These are phyloP conservation scores for Grus americana DNA, from an alignment of 2,113 vertebrate species.

Conservation along the genomic window DNA sequence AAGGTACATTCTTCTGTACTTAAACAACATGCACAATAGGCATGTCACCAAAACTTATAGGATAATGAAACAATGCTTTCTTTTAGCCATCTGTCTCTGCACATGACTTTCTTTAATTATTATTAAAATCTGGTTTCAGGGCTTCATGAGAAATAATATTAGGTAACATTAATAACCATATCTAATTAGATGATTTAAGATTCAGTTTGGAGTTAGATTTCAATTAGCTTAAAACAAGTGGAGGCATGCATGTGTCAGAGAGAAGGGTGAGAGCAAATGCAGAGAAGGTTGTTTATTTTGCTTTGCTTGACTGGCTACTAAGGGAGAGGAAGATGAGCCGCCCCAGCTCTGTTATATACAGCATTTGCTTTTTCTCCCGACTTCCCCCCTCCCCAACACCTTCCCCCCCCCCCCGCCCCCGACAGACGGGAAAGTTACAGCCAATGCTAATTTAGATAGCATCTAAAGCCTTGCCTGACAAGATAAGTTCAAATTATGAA, in stretches of 20 bases:
- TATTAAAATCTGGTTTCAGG: constrained; percentile 6
- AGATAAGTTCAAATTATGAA: constrained; percentile 75
- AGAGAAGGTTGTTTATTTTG: constrained; percentile 23
- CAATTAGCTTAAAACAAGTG: neutral
- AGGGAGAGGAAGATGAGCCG: neutral
- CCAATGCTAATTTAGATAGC: constrained; percentile 72
- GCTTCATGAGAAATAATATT: constrained; percentile 15
- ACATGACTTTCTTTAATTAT: neutral
- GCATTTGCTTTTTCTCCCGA: constrained; percentile 15
- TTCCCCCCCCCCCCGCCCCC: neutral
- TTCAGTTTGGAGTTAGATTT: constrained; percentile 7
- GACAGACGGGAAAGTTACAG: constrained; percentile 52
- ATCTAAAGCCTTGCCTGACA: constrained; percentile 76
- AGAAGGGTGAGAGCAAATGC: neutral
- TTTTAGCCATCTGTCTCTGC: constrained; percentile 31
- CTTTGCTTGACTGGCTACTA: constrained; percentile 33
- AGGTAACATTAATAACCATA: constrained; percentile 15
- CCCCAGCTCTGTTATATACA: neutral
- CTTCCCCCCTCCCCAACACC: neutral
- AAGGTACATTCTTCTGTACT: neutral
- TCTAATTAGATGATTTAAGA: constrained; percentile 30
- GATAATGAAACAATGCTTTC: neutral
- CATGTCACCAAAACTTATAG: constrained; percentile 31
- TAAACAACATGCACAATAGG: neutral
- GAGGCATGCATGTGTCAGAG: neutral